phyloP scores from a whole-genome alignment of 2,113 vertebrate genomes.

The Bombycilla garrulus region DNA sequence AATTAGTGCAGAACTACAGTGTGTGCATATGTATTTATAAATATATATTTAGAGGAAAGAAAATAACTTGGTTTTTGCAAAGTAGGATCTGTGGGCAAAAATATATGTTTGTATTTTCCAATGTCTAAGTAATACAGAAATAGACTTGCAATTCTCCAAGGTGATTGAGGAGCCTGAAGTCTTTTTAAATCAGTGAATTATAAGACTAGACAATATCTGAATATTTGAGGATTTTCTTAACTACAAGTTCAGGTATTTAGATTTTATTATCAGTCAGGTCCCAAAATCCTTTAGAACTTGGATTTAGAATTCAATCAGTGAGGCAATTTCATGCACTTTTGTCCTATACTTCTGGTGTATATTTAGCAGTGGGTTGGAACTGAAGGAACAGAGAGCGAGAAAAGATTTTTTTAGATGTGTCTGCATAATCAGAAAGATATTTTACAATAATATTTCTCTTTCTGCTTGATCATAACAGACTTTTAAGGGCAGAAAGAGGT shows the following conservation, averaged over 20 bases:
- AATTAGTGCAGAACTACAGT: slow-evolving; percentile 16
- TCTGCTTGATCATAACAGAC: not conserved
- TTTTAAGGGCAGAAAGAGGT: not conserved
- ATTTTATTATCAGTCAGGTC: not conserved
- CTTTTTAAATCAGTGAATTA: not conserved
- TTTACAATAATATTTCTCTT: not conserved
- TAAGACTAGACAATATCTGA: not conserved
- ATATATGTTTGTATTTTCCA: not conserved
- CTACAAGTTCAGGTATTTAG: not conserved
- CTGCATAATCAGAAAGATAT: not conserved
- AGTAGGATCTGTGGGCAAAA: not conserved
- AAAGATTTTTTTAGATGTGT: not conserved
- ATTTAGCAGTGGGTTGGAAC: not conserved
- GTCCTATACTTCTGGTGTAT: not conserved
- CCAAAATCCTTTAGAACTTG: not conserved
- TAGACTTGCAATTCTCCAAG: not conserved
- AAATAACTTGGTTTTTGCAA: slow-evolving; percentile 36
- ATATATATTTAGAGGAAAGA: slow-evolving; percentile 31
- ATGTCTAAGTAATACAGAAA: not conserved
- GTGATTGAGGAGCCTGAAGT: not conserved
- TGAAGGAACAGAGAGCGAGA: not conserved
- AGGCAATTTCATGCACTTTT: not conserved
- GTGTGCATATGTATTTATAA: slow-evolving; percentile 29
- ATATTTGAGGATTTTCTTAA: not conserved
- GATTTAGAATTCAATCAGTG: not conserved